A percentile compares a stretch with the other conserved stretches of the same genome.
Conservation (phyloP, 30 jellyfish, hydroid and myxozoan genomes). For the Aurelia aurita region DNA sequence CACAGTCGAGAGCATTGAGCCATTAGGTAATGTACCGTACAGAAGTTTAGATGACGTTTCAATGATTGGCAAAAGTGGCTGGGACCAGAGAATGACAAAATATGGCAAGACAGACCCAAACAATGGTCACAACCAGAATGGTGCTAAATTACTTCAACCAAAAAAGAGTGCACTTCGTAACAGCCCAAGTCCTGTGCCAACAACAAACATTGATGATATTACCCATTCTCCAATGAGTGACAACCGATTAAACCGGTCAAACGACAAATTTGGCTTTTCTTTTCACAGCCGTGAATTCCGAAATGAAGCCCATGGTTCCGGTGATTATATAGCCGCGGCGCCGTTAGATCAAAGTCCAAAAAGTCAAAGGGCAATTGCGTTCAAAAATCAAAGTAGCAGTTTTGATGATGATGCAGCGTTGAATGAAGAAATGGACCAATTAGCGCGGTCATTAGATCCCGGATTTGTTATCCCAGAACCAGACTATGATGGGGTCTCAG, state of each 20-base stretch:
- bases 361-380: neutral
- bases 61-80: conserved; percentile 54
- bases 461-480: conserved; percentile 61
- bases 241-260: neutral
- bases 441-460: conserved; percentile 37
- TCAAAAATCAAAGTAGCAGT: conserved; percentile 14
- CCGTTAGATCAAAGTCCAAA: neutral
- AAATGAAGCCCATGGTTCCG: neutral
- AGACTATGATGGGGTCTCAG: conserved; percentile 47
- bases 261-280: neutral
- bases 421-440: conserved; percentile 45
- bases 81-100: conserved; percentile 44
- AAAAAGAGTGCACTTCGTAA: conserved; percentile 64
- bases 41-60: conserved; percentile 65
- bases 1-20: conserved; percentile 69
- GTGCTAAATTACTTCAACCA: conserved; percentile 7
- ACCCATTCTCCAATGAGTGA: neutral
- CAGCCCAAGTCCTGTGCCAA: conserved; percentile 59
- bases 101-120: conserved; percentile 1
- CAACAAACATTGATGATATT: neutral
- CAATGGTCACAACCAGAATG: neutral
- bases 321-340: neutral
- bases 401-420: conserved; percentile 34
- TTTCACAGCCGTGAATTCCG: neutral
- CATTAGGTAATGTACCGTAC: conserved; percentile 8